These are phyloP conservation scores for Vidua chalybeata DNA, from an alignment of 2,113 vertebrate genomes.

Conservation along the genomic window DNA sequence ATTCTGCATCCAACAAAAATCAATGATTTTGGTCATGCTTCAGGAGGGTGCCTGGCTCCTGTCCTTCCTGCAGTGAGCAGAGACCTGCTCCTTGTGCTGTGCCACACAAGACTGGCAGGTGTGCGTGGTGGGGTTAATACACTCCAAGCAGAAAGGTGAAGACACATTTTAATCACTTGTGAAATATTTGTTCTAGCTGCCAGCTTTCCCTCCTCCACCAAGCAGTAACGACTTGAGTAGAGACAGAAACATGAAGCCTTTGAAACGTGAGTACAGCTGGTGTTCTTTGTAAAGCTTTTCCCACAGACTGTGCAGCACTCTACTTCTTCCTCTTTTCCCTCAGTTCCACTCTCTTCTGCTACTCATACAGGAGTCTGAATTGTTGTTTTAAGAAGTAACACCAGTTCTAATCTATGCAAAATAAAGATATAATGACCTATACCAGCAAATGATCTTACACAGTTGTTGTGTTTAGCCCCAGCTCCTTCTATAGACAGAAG, in stretches of 20 bases:
- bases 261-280: slow-evolving; percentile 63
- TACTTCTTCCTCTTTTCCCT: neutral
- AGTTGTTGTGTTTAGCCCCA: slow-evolving; percentile 48
- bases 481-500: slow-evolving; percentile 82
- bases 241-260: slow-evolving; percentile 58
- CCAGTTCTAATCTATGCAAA: neutral
- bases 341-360: neutral
- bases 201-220: slow-evolving; percentile 39
- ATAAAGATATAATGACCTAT: neutral
- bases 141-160: neutral
- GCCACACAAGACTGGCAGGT: neutral
- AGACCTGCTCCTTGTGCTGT: neutral
- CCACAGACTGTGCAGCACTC: neutral
- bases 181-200: slow-evolving; percentile 37
- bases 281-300: neutral
- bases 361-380: neutral
- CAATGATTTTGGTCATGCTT: rapidly evolving
- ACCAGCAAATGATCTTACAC: neutral
- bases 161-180: neutral
- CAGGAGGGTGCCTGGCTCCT: neutral
- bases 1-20: neutral
- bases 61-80: neutral
- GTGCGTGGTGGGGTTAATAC: neutral
- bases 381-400: neutral
- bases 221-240: slow-evolving; percentile 64